Percentiles rank a stretch among this genome's conserved stretches.
These are phyloP conservation scores for Lampropteryx suffumata DNA, from an alignment of 2,888 invertebrate species.

Conservation along the genomic window DNA sequence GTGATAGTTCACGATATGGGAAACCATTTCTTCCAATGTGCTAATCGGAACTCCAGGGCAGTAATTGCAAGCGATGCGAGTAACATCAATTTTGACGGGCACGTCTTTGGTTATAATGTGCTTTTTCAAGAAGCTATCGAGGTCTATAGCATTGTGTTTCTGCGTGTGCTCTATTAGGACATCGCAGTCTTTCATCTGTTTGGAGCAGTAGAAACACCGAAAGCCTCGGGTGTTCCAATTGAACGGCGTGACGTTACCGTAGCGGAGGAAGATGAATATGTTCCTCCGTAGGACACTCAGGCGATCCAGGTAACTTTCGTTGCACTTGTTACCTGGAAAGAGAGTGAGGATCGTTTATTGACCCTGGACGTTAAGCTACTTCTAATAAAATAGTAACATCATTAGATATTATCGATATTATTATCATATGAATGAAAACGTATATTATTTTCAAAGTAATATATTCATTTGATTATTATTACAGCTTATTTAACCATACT, in stretches of 20 bases:
- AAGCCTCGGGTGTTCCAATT: constrained; percentile 64
- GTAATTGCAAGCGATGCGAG: constrained; percentile 51
- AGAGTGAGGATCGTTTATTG: constrained; percentile 39
- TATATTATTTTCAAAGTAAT: no score
- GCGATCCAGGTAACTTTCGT: constrained; percentile 50
- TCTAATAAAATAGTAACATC: no score
- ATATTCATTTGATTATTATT: no score
- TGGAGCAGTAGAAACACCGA: constrained; percentile 64
- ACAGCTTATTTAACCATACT: no score
- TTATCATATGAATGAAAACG: no score
- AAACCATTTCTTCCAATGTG: constrained; percentile 50
- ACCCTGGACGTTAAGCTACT: constrained; percentile 21
- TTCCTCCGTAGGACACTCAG: constrained; percentile 55
- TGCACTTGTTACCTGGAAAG: constrained; percentile 60
- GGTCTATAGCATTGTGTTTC: constrained; percentile 47
- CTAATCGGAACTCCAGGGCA: constrained; percentile 43
- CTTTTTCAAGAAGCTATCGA: constrained; percentile 50
- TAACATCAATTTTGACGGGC: constrained; percentile 64
- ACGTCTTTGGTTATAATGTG: constrained; percentile 61
- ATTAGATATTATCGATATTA: no score
- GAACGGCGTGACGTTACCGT: constrained; percentile 60
- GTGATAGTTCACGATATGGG: constrained; percentile 51
- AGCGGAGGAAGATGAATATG: constrained; percentile 53
- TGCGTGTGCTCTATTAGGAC: constrained; percentile 51
- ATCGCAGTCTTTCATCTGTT: constrained; percentile 54